A percentile compares a stretch with the other conserved stretches of the same genome.
Evolutionary conservation across 53 echinoderm and acorn worm species (phyloP).

Genomic region (Holothuria leucospilota): DNA sequence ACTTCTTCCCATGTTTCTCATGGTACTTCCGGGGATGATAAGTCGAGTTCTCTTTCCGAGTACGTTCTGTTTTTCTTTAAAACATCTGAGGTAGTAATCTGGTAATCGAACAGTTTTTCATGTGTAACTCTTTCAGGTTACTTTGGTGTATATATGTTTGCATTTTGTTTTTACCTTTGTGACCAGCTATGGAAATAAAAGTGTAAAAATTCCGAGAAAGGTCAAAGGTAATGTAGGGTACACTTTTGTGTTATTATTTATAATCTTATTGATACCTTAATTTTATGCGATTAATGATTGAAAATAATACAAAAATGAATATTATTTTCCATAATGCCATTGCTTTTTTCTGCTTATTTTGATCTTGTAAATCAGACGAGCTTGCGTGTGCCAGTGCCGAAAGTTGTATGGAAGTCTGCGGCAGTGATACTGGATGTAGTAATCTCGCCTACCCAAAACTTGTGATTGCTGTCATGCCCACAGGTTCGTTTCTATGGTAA

Average conservation of each 20-base stretch:
- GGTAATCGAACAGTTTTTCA: too few species aligned
- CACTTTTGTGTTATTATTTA: too few species aligned
- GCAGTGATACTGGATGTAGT: conserved; percentile 75
- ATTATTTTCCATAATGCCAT: too few species aligned
- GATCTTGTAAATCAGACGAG: conserved; percentile 67
- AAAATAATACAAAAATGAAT: too few species aligned
- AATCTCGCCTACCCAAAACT: conserved; percentile 94
- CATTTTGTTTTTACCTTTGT: too few species aligned
- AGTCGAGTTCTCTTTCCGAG: conserved; percentile 85
- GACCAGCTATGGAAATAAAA: too few species aligned
- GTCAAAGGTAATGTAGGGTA: too few species aligned
- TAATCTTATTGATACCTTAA: too few species aligned
- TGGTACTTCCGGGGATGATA: conserved; percentile 96
- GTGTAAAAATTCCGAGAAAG: too few species aligned
- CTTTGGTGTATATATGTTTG: too few species aligned
- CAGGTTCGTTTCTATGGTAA: conserved; percentile 55
- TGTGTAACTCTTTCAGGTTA: too few species aligned
- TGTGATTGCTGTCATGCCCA: conserved; percentile 82
- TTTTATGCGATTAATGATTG: neutral
- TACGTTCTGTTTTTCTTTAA: neutral
- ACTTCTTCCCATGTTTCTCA: conserved; percentile 92
- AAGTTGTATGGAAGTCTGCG: conserved; percentile 80
- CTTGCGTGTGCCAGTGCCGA: conserved; percentile 79
- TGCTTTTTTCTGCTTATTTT: neutral
- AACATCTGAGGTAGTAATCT: neutral